Base-by-base conservation (phyloP, 2,797 vertebrate species). In the Tarsius wallacei region DNA sequence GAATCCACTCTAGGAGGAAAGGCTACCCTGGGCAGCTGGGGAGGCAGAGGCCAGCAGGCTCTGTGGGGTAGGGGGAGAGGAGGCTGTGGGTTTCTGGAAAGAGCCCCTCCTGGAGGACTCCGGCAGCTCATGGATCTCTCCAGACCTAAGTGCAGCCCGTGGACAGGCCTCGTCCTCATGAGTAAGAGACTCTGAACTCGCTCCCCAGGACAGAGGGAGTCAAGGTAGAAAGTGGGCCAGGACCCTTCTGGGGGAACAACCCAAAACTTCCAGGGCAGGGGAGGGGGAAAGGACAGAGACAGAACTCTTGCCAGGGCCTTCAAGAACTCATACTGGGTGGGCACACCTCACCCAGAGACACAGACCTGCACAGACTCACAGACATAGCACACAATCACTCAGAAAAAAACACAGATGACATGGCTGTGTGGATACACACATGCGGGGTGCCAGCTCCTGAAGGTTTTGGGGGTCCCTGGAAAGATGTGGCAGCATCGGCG, bases 81-180 rank as follows among this genome's bases (percentile, higher is more conserved):
- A 12, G 1, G 13, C 14, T 9, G 0, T 0, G 26, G 28, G 11
- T 61, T 87, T 24, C 59, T 49, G 36, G 22, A 83, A 17, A 91
- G 7, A 12, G 12, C 63, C 16, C 21, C 10, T 53, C 6, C 7
- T 22, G 51, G 59, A 68, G 73, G 42, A 16, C 17, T 8, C 19
- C 0, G 0, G 16, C 5, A 51, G 5, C n/a, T 55, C 83, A 91
- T 88, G 93, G 64, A 61, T 2, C 9, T 12, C 59, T 59, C 82
- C 87, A 76, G 64, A 24, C 51, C 31, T 17, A 10, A 19, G 11
- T 2, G 9, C 36, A 28, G 47, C 12, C 64, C 16, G 66, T 81
- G 93, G 77, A 88, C 22, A 66, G 16, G 64, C 13, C 49, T 87
- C 26, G 7, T 84, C 73, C 93, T 97, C 9, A 26, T 90, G 26